Conservation (phyloP, 2,113 vertebrate genomes). For the Sisor rabdophorus region DNA sequence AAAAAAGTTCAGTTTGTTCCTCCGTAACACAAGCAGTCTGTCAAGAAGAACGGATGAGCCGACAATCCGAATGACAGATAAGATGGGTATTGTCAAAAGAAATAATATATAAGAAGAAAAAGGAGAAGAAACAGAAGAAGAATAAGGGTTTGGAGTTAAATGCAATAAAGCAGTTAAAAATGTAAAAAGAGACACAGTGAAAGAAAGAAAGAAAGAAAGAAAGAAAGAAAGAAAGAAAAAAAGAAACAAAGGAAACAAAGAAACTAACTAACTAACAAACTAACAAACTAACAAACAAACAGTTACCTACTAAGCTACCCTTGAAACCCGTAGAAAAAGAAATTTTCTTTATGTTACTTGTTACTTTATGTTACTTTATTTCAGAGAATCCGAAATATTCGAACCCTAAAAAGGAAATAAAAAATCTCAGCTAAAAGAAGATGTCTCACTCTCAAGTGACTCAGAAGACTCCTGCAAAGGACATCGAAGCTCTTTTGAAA, state of each 20-base stretch:
- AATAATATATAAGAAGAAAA: neutral
- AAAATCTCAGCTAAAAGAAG: slow-evolving; percentile 22
- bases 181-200: no score
- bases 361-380: neutral
- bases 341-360: neutral
- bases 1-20: slow-evolving; percentile 40
- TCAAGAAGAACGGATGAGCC: slow-evolving; percentile 30
- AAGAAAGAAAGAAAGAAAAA: slow-evolving; percentile 4
- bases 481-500: slow-evolving; percentile 16
- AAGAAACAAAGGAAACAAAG: slow-evolving; percentile 2
- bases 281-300: no score
- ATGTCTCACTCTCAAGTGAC: slow-evolving; percentile 9
- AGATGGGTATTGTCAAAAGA: slow-evolving; percentile 5
- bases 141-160: slow-evolving; percentile 21
- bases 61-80: slow-evolving; percentile 46
- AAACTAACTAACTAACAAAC: slow-evolving; percentile 12
- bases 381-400: neutral
- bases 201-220: slow-evolving; percentile 30
- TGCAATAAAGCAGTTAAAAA: slow-evolving; percentile 27
- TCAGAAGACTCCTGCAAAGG: slow-evolving; percentile 10
- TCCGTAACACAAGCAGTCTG: slow-evolving; percentile 45
- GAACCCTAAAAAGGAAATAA: slow-evolving; percentile 20
- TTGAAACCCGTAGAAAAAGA: no score
- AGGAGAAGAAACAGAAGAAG: neutral
- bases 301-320: no score